Base-by-base conservation (phyloP, 1,140 invertebrate species). In the Diabrotica undecimpunctata region DNA sequence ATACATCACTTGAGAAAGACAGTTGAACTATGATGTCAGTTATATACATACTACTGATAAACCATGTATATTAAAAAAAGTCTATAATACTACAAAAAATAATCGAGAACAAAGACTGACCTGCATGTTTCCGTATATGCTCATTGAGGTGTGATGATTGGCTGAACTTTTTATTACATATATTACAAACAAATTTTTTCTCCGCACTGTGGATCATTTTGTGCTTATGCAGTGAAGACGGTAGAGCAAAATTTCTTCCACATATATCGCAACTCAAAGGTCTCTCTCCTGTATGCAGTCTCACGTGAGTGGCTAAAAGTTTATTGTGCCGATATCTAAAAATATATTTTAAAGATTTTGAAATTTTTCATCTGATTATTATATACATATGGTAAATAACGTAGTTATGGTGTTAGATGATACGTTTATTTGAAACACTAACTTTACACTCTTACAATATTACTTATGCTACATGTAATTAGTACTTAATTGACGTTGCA, bases 161-260 rank as follows among this genome's bases (percentile, higher is more conserved):
- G 10, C 86, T 88, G 72, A 94, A 95, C 5, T 85, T 82, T 66
- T 87, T 87, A 0, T 83, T 83, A 74, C 93, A 95, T 2, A 90
- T 82, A 53, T 85, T 84, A 74, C 93, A 96, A 62, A 84, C 82
- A 72, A 88, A 91, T 0, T 91, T 90, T 61, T 86, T 84, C 64
- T 90, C 89, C 0, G 88, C 84, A 0, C 85, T 86, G 66, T 92
- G 90, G 13, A 87, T 86, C 11, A 89, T 77, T 80, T 86, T 87
- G 74, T 96, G 94, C 58, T 73, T 77, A 12, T 75, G 71, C 46
- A 76, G 62, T 11, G 73, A 75, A 64, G 74, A 75, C 0, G 74
- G 85, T 77, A 93, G 89, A 2, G 88, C 89, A 79, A 94, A 94
- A 13, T 87, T 78, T 73, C 90, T 90, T 50, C 83, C 84, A 78